Evolutionary conservation across 2,888 invertebrate genomes (phyloP).

Genomic region (Drosophila ezoana): DNA sequence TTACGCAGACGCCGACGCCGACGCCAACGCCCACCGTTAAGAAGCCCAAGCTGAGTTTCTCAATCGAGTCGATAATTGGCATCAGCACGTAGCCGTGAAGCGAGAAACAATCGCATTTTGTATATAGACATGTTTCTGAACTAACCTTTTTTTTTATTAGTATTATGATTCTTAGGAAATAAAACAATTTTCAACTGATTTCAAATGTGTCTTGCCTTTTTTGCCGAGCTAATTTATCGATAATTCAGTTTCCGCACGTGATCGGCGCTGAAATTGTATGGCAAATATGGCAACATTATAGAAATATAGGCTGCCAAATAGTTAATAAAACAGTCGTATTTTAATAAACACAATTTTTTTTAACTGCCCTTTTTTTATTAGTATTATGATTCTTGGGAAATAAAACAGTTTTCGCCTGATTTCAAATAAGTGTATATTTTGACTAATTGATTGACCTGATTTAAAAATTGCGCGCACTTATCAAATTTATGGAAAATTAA

Average conservation of each 20-base stretch:
- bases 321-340: not conserved
- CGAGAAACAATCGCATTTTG: not conserved
- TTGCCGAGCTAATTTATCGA: not conserved
- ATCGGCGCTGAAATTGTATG: not conserved
- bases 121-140: constrained; percentile 31
- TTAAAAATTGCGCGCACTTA: not conserved
- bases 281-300: not conserved
- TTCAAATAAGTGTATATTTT: too few relatives aligned
- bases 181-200: constrained; percentile 18
- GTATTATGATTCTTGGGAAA: too few relatives aligned
- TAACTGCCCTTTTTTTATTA: too few relatives aligned
- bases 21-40: constrained; percentile 40
- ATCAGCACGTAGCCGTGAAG: constrained; percentile 82
- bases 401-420: too few relatives aligned
- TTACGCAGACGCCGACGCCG: constrained; percentile 42
- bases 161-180: constrained; percentile 39
- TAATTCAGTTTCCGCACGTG: not conserved
- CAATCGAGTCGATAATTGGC: constrained; percentile 90
- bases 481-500: not conserved
- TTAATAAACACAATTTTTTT: too few relatives aligned
- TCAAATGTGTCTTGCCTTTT: too few relatives aligned
- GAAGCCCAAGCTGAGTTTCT: constrained; percentile 84
- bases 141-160: constrained; percentile 29
- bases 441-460: too few relatives aligned
- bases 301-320: not conserved